Base-by-base conservation (phyloP, 2,888 invertebrate genomes). In the Schrankia costaestrigalis region DNA sequence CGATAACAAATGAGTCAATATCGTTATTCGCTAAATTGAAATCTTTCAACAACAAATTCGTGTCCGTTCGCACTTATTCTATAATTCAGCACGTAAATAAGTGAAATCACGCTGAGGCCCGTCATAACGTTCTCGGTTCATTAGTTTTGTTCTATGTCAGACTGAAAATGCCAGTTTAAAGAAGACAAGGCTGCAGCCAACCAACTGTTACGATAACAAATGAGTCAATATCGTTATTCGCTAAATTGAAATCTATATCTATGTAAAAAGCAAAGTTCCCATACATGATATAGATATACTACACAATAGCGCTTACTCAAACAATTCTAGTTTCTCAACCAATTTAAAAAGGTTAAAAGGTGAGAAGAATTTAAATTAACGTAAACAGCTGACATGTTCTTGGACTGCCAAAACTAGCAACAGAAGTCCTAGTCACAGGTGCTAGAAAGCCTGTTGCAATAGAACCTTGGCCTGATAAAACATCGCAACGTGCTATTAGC, bases 361-460 rank as follows among this genome's bases (percentile, higher is more conserved):
- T 75, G 78, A 68, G 65, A 65, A 64, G 79, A 79, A 83, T 82
- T 71, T 73, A 68, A 83, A 82, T 80, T 56, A 73, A 66, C 54
- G 56, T 65, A 56, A 58, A 51, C 47, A 56, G 46, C 52, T 52
- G 59, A 61, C 55, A 62, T 54, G 67, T 52, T 67, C 62, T 71
- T 63, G 61, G 64, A 51, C 56, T 58, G 62, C 63, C 63, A 48
- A 70, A 75, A 68, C 59, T 61, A 66, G 66, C 54, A 58, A 57
- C 63, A 66, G 65, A 64, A 71, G 69, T 74, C 66, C 69, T 69
- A 73, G 70, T 63, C 56, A 63, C 76, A 78, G 73, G 76, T 80
- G 78, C 63, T 82, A 82, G 85, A 87, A 84, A 87, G 84, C 73
- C 65, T 84, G 77, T 76, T 63, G 83, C 71, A 84, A 85, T 45